Conservation (phyloP, 2,888 invertebrate species). For the Odontomyia ornata region DNA sequence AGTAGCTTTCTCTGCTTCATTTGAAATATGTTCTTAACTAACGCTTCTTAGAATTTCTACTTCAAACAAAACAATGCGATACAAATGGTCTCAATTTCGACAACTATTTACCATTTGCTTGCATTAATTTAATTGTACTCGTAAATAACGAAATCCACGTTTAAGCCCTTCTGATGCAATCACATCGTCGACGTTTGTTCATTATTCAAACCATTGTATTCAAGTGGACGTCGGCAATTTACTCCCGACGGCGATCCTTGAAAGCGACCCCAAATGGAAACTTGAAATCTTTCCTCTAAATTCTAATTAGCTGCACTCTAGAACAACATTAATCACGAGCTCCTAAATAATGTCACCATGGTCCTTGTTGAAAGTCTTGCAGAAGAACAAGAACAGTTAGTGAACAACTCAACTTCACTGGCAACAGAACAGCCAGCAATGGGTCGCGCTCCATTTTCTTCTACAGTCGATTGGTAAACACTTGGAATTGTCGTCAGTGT, state of each 20-base stretch:
- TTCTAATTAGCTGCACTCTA: slow-evolving; percentile 42
- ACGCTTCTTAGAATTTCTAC: too few relatives aligned
- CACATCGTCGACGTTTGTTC: slow-evolving; percentile 9
- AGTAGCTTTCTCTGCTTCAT: too few relatives aligned
- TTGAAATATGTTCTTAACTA: too few relatives aligned
- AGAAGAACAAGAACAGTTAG: slow-evolving; percentile 9
- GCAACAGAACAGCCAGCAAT: neutral
- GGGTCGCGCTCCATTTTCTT: neutral
- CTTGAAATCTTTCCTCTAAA: slow-evolving; percentile 37
- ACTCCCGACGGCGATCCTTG: neutral
- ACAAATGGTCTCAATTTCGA: too few relatives aligned
- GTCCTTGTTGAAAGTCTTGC: slow-evolving; percentile 21
- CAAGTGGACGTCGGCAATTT: slow-evolving; percentile 34
- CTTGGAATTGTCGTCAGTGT: slow-evolving; percentile 34
- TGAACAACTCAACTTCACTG: neutral
- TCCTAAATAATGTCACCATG: slow-evolving; percentile 41
- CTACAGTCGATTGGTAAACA: slow-evolving; percentile 39
- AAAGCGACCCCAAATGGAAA: slow-evolving; percentile 25
- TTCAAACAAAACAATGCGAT: too few relatives aligned
- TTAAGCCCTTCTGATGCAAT: slow-evolving; percentile 23
- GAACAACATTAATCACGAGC: slow-evolving; percentile 36
- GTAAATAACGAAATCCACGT: slow-evolving; percentile 13
- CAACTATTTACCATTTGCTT: neutral
- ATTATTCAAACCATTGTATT: slow-evolving; percentile 26
- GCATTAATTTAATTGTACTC: slow-evolving; percentile 26